Base-by-base conservation (phyloP, 2,888 invertebrate species). In the Globia sparganii region DNA sequence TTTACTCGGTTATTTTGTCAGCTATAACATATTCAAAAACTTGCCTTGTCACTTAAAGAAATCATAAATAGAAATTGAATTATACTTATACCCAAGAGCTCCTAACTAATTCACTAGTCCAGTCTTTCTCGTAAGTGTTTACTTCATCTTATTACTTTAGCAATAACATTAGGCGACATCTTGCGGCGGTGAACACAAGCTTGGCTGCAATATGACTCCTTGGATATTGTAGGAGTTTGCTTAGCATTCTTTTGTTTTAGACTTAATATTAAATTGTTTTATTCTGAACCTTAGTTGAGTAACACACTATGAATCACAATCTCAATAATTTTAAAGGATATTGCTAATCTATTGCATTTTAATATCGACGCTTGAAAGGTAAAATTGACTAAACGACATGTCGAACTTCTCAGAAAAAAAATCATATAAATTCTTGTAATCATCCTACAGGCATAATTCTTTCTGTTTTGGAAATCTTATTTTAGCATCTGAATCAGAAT, bases 141-240 rank as follows among this genome's bases (percentile, higher is more conserved):
- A 66, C 69, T 78, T 72, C 46, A 34, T 62, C 58, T 58, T 75
- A 75, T 77, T 81, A 74, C 67, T 69, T 77, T 69, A 21, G 49
- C n/a, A 62, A 59, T 79, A 75, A 67, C 69, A 66, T 58, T 28
- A 70, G 64, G 80, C 69, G 81, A 70, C 81, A 84, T 81, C 72
- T 81, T 84, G 84, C 34, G 84, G 84, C 69, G 49, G 56, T 21
- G n/a, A 70, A 58, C 66, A 21, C n/a, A 70, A 84, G 40, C 72
- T 66, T 31, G 9, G 56, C 28, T 72, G 72, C 59, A 65, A 83
- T 68, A 68, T 53, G 21, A 67, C 43, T 83, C 40, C 59, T 78
- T 68, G 21, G 43, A 46, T 76, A 49, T 74, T 66, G 58, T 58
- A 28, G 11, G n/a, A 81, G 75, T 65, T 73, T 49, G 49, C 25